phyloP scores from a whole-genome alignment of 2,797 vertebrate species.

The Acrossocheilus wenchowensis region DNA sequence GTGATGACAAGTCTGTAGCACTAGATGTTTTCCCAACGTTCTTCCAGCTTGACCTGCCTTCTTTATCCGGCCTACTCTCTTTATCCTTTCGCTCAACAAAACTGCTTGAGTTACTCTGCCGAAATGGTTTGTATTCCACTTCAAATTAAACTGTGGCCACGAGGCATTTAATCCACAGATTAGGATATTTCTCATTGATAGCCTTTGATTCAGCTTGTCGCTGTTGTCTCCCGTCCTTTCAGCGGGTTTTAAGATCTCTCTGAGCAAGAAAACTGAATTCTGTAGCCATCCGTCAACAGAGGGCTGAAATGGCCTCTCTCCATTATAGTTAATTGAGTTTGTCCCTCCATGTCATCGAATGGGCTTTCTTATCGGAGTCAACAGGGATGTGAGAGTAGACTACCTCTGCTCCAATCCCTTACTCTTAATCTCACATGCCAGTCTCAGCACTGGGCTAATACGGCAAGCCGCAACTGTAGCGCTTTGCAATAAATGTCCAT shows the following conservation, averaged over 20 bases:
- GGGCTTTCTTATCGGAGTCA: slow-evolving; percentile 67
- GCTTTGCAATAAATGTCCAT: slow-evolving; percentile 4
- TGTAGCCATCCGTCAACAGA: slow-evolving; percentile 62
- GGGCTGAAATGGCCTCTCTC: slow-evolving; percentile 64
- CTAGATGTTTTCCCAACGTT: not conserved
- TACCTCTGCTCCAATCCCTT: slow-evolving; percentile 57
- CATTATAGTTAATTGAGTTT: slow-evolving; percentile 73
- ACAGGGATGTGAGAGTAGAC: slow-evolving; percentile 62
- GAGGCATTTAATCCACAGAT: slow-evolving; percentile 65
- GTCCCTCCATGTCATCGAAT: slow-evolving; percentile 69
- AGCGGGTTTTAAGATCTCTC: slow-evolving; percentile 61
- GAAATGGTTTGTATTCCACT: slow-evolving; percentile 49
- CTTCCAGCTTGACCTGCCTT: slow-evolving; percentile 1
- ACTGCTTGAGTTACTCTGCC: slow-evolving; percentile 8
- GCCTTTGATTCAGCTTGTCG: slow-evolving; percentile 63
- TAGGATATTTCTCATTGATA: slow-evolving; percentile 64
- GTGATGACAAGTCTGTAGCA: not conserved
- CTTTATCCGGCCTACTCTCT: slow-evolving; percentile 45
- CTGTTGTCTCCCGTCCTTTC: slow-evolving; percentile 58
- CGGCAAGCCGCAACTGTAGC: not conserved
- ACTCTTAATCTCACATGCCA: slow-evolving; percentile 65
- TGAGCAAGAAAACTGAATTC: slow-evolving; percentile 66
- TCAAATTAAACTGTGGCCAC: slow-evolving; percentile 63
- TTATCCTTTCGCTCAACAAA: slow-evolving; percentile 29
- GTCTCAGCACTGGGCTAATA: slow-evolving; percentile 41